Evolutionary conservation across 2,113 vertebrate species (phyloP).

Genomic region (Chionis minor): DNA sequence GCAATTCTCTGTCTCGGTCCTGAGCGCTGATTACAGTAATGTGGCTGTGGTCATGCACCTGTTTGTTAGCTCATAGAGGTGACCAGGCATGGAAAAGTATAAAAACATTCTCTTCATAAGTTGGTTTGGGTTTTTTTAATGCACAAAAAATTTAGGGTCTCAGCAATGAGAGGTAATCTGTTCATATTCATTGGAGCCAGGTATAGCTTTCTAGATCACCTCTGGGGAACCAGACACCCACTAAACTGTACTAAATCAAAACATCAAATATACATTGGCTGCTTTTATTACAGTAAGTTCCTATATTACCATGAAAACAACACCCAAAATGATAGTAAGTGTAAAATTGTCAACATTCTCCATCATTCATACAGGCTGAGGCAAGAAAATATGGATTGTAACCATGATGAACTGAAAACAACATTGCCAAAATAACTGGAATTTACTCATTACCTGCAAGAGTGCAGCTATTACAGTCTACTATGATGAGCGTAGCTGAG

Average conservation of each 20-base stretch:
- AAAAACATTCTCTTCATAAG: not conserved
- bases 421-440: constrained; percentile 37
- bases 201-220: not conserved
- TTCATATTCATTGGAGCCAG: not conserved
- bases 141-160: not conserved
- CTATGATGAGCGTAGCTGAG: not conserved
- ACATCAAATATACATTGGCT: not conserved
- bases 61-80: not conserved
- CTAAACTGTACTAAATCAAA: not conserved
- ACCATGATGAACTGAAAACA: constrained; percentile 29
- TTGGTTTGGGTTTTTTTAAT: not conserved
- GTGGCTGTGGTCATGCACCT: not conserved
- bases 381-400: not conserved
- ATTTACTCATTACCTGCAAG: not conserved
- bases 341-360: not conserved
- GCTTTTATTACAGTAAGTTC: not conserved
- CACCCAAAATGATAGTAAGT: not conserved
- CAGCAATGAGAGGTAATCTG: not conserved
- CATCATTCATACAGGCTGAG: not conserved
- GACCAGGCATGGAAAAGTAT: not conserved
- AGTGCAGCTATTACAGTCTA: not conserved
- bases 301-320: not conserved
- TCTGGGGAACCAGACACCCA: not conserved
- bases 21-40: not conserved
- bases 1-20: not conserved